Conservation (phyloP, 2,888 invertebrate genomes). For the Chloroclystis v-ata region DNA sequence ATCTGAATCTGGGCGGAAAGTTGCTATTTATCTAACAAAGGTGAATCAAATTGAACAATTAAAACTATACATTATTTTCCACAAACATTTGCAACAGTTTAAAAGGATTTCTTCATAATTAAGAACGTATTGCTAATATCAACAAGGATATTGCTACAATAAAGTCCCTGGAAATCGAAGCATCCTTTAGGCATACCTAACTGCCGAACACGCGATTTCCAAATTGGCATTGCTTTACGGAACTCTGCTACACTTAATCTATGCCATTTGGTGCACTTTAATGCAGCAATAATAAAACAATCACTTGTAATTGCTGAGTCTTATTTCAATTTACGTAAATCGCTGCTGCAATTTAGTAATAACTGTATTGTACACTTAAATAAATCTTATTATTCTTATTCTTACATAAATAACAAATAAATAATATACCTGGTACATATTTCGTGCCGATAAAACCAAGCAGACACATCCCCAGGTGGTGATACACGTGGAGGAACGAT, state of each 20-base stretch:
- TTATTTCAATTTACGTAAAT: too few species aligned
- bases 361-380: background rate
- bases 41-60: too few species aligned
- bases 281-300: background rate
- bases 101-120: too few species aligned
- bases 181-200: conserved; percentile 2
- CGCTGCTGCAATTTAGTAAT: too few species aligned
- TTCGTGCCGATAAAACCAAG: conserved; percentile 67
- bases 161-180: conserved; percentile 1
- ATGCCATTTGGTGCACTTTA: conserved; percentile 7
- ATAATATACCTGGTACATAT: conserved; percentile 72
- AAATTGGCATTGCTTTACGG: conserved; percentile 8
- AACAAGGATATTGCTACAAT: conserved; percentile 10
- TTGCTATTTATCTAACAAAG: too few species aligned
- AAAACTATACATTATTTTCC: too few species aligned
- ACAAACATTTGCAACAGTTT: too few species aligned
- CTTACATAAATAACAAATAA: too few species aligned
- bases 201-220: conserved; percentile 14
- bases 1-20: too few species aligned
- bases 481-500: conserved; percentile 71
- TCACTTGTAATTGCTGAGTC: conserved; percentile 7
- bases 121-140: background rate
- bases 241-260: conserved; percentile 5
- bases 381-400: too few species aligned
- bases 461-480: conserved; percentile 69